phyloP scores from a whole-genome alignment of 2,888 invertebrate species.

The Celastrina argiolus region DNA sequence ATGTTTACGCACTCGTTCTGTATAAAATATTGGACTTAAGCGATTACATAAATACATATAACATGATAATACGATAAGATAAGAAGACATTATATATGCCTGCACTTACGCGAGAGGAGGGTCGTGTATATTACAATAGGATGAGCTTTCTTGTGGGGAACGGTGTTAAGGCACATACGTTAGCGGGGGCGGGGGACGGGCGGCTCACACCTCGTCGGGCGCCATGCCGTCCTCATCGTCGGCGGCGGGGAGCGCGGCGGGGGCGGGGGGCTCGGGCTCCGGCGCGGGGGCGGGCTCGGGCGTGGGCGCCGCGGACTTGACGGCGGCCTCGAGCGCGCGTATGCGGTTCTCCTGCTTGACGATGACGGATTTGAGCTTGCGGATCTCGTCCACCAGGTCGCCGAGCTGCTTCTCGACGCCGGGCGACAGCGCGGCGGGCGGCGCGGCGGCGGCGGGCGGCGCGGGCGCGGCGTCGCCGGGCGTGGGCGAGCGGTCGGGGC shows the following conservation, averaged over 20 bases:
- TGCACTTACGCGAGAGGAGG: not conserved
- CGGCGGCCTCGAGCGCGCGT: constrained; percentile 83
- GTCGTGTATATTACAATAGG: not conserved
- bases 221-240: constrained; percentile 68
- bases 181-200: not conserved
- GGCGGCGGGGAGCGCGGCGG: constrained; percentile 43
- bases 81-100: not conserved
- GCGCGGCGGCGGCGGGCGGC: constrained; percentile 52
- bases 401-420: constrained; percentile 80
- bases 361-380: constrained; percentile 94
- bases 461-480: constrained; percentile 45
- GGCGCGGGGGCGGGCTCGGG: constrained; percentile 47
- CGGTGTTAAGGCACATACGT: constrained; percentile 2
- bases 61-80: too few species aligned
- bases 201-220: constrained; percentile 78
- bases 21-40: not conserved
- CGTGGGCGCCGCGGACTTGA: constrained; percentile 49
- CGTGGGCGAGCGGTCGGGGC: constrained; percentile 63
- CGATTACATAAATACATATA: not conserved
- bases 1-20: not conserved
- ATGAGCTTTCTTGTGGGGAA: not conserved
- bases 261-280: constrained; percentile 44
- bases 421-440: constrained; percentile 51
- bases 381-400: constrained; percentile 92
- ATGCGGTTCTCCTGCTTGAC: constrained; percentile 95